A percentile compares a stretch with the other conserved stretches of the same genome.
Conservation (phyloP, 2,113 vertebrate species). For the Telmatochromis sp. region DNA sequence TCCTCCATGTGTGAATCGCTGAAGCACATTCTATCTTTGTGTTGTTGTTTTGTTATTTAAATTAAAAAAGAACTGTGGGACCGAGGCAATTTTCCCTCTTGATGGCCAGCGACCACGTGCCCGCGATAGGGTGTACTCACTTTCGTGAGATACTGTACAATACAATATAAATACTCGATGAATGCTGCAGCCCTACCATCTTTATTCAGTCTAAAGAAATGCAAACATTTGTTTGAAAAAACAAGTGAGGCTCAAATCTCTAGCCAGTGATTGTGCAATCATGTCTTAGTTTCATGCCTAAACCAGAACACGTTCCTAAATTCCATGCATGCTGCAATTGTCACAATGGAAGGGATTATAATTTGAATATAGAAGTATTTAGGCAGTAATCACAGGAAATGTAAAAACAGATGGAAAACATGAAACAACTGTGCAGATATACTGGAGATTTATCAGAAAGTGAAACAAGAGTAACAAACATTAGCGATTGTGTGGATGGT, state of each 20-base stretch:
- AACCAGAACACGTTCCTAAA: neutral
- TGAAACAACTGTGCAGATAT: neutral
- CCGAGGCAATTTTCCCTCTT: too few relatives aligned
- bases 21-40: too few relatives aligned
- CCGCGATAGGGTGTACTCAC: too few relatives aligned
- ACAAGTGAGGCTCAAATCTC: neutral
- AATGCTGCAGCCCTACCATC: neutral
- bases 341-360: neutral
- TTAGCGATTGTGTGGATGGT: neutral
- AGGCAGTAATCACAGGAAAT: neutral
- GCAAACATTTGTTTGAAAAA: neutral
- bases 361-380: neutral
- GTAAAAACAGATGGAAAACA: neutral
- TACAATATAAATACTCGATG: neutral
- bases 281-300: neutral
- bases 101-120: too few relatives aligned
- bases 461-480: neutral
- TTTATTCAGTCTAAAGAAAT: neutral
- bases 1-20: too few relatives aligned
- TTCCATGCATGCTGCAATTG: neutral
- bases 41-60: too few relatives aligned
- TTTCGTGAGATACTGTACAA: too few relatives aligned
- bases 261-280: neutral
- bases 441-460: neutral
- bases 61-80: too few relatives aligned